Conservation (phyloP, 2,797 vertebrate genomes). For the Taeniopygia guttata region DNA sequence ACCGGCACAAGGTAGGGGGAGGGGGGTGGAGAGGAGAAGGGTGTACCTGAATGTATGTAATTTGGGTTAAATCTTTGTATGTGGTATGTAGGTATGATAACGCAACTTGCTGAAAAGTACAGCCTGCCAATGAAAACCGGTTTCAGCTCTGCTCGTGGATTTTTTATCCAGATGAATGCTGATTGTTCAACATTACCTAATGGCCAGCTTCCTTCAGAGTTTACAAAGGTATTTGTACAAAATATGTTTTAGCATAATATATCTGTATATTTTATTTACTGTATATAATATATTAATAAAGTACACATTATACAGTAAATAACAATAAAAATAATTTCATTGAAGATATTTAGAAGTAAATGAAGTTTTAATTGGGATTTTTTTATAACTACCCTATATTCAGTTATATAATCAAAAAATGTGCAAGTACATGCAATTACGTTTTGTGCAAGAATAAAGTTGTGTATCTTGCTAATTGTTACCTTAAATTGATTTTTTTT, state of each 20-base stretch:
- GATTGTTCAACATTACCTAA: constrained; percentile 79
- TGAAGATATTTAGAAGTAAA: background rate
- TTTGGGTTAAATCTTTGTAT: background rate
- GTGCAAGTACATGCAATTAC: background rate
- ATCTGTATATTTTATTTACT: background rate
- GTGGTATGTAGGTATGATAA: constrained; percentile 83
- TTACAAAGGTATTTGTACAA: constrained; percentile 85
- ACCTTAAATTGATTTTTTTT: background rate
- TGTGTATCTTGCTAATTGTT: background rate
- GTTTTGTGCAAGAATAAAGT: background rate
- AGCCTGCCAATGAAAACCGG: constrained; percentile 88
- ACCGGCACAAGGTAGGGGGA: background rate
- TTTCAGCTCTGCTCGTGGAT: constrained; percentile 90
- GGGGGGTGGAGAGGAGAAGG: background rate
- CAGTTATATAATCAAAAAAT: background rate
- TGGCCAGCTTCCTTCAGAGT: constrained; percentile 88
- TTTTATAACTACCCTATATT: background rate
- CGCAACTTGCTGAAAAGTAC: constrained; percentile 87
- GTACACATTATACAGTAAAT: background rate
- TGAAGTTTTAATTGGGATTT: background rate
- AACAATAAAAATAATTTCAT: background rate
- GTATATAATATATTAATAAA: background rate
- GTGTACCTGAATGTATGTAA: background rate
- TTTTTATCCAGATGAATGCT: constrained; percentile 92
- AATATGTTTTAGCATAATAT: background rate